Evolutionary conservation across 2,113 vertebrate genomes (phyloP).

Genomic region (Varanus salvator): DNA sequence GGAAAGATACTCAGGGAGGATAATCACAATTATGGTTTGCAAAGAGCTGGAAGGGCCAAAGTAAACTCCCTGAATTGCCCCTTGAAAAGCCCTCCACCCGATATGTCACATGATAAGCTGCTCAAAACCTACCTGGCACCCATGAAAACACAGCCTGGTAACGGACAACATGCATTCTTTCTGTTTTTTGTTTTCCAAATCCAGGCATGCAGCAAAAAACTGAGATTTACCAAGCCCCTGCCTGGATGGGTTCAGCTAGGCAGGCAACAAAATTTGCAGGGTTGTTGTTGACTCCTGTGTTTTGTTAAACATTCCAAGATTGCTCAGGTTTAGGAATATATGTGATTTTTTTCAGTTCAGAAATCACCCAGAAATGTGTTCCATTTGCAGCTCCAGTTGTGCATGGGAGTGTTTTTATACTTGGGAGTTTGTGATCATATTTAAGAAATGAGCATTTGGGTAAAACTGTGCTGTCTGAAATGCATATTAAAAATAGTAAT

Average conservation of each 20-base stretch:
- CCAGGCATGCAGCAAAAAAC: neutral
- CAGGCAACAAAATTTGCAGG: neutral
- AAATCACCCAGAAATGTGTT: too few relatives aligned
- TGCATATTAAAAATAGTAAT: too few relatives aligned
- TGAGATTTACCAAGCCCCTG: neutral
- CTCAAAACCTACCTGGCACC: too few relatives aligned
- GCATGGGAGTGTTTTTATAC: too few relatives aligned
- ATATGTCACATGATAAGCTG: neutral
- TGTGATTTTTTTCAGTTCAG: too few relatives aligned
- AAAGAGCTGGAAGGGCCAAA: neutral
- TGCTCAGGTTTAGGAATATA: too few relatives aligned
- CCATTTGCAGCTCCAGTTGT: too few relatives aligned
- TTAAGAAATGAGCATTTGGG: too few relatives aligned
- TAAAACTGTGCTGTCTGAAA: too few relatives aligned
- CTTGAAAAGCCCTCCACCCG: neutral
- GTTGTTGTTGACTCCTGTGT: neutral
- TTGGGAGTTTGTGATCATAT: too few relatives aligned
- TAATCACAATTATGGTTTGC: neutral
- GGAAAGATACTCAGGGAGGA: neutral
- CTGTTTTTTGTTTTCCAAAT: neutral
- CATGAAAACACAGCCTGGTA: neutral
- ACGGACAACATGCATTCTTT: neutral
- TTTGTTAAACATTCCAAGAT: too few relatives aligned
- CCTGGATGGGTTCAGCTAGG: neutral
- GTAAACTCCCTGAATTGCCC: neutral